Evolutionary conservation across 2,113 vertebrate species (phyloP), one percentile per base, ranked within the genome.

Genomic region (Argyrosomus japonicus): DNA sequence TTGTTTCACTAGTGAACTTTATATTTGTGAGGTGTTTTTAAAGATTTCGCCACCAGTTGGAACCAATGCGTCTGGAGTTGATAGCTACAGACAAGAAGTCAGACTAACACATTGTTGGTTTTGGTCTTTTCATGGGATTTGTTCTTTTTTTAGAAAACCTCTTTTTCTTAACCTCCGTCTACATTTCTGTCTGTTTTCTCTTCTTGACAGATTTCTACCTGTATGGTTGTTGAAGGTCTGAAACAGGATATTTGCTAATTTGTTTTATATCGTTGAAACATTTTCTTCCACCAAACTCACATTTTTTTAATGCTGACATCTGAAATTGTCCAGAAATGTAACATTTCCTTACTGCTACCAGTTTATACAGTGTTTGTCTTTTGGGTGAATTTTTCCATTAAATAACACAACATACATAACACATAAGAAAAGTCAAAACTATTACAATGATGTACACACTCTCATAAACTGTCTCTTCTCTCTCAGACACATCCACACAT

Each of bases 361-460:
- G 13, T 14, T 80, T 11, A 12, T 17, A 32, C 36, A 48, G 9
- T 51, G 64, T 1, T 0, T 21, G 4, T 12, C 21, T 48, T 25
- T 13, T 18, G 7, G n/a, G 61, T 45, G 45, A 71, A 53, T 51
- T 53, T 40, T 57, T 29, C 21, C n/a, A 6, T 43, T 67, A 80
- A 83, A 68, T 68, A 79, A 73, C 77, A 82, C 32, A 65, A 74
- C 36, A 40, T 13, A 69, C 19, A 71, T 10, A 47, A 67, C 43
- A 84, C 19, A 53, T 21, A 57, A 64, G 5, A 19, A 70, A 67
- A 54, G 43, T 70, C 45, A 10, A 36, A 77, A 51, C 51, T 27
- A 51, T 40, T 6, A 64, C 57, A 50, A 1, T n/a, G n/a, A 68
- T 53, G n/a, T 3, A 14, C 51, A 32, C 54, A 0, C 43, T 29